phyloP scores from a whole-genome alignment of 2,888 invertebrate genomes.

The Macrosiphum euphorbiae region DNA sequence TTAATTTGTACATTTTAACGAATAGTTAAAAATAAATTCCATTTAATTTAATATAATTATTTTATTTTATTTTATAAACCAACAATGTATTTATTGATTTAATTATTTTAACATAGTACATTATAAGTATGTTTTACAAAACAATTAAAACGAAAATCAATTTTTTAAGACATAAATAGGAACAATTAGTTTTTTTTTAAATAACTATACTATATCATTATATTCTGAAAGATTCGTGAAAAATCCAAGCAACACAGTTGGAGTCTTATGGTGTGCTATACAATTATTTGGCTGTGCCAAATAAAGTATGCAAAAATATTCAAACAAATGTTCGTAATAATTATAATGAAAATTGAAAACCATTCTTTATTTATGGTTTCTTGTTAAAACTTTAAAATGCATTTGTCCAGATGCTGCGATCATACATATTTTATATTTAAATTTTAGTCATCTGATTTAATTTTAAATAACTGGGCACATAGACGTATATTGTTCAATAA shows the following conservation, averaged over 20 bases:
- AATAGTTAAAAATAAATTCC: background rate
- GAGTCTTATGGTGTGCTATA: background rate
- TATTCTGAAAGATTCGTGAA: background rate
- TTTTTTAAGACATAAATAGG: background rate
- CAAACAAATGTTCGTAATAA: constrained; percentile 9
- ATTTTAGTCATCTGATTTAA: background rate
- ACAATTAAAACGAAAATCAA: background rate
- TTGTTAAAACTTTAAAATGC: background rate
- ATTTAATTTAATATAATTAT: background rate
- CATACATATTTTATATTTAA: background rate
- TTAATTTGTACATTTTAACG: background rate
- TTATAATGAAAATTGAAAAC: constrained; percentile 26
- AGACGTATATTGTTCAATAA: background rate
- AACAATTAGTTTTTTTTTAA: background rate
- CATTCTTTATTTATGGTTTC: background rate
- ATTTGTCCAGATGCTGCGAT: background rate
- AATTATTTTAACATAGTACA: no score
- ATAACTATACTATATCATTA: background rate
- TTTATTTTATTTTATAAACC: no score
- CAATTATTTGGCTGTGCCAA: no score
- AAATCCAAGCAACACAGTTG: background rate
- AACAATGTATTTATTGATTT: background rate
- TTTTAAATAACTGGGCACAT: background rate
- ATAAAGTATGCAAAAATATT: constrained; percentile 31
- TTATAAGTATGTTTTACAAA: background rate